Base-by-base conservation (phyloP, 2,113 vertebrate genomes). In the Ameiurus melas region DNA sequence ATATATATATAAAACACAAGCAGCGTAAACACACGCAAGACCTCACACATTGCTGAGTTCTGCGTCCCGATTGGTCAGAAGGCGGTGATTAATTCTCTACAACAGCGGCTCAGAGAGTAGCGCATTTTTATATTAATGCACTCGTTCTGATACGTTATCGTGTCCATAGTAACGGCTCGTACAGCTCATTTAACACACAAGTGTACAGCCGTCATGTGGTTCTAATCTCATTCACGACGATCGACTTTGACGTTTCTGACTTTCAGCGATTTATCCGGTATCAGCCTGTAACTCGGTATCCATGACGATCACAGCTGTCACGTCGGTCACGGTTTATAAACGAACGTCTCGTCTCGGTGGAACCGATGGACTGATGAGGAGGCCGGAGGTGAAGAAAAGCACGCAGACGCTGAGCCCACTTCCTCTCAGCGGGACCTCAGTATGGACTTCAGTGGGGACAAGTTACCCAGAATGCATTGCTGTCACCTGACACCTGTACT, bases 251-350 rank as follows among this genome's bases (percentile, higher is more conserved):
- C 43, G 7, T 78, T 14, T 78, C 51, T 27, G 12, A 25, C 80
- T 68, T 90, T 92, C 91, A 89, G 83, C 70, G 87, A 92, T 91
- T 92, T 92, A 91, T 87, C 75, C 27, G 85, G 89, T 92, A 90
- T 90, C 89, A 79, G 57, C 22, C 68, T 66, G 51, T 13, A 39
- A 33, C 58, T 25, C 36, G 17, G 81, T 83, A 47, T 60, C 33
- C 81, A 39, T 84, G 60, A 68, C 58, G 25, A 84, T 43, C 25
- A n/a, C 60, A 47, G 39, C 62, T 2, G 5, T 55, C 51, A 10
- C 2, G 3, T 80, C 27, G 3, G 51, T 80, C 78, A 80, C 16
- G 53, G 27, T 57, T 57, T n/a, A 20, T 33, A 20, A 57, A 33
- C 5, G 2, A 20, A 17, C 27, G 7, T 84, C 60, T 66, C 25